These are phyloP conservation scores for Sipha maydis DNA, from an alignment of 2,888 invertebrate genomes.

Conservation along the genomic window DNA sequence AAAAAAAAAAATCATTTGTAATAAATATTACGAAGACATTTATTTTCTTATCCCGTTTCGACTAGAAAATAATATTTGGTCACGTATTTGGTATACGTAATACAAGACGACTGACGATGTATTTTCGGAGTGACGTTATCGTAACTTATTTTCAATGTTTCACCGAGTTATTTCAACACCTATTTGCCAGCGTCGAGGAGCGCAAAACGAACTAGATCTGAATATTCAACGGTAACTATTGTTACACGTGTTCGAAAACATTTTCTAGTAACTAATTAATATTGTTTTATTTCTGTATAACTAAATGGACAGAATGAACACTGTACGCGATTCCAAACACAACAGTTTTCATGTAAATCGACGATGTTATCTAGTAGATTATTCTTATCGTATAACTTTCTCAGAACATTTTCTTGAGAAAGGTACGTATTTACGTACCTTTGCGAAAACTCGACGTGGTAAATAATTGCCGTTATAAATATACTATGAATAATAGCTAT, in stretches of 20 bases:
- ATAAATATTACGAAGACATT: too few species aligned
- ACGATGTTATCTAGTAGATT: not conserved
- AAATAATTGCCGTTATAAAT: too few species aligned
- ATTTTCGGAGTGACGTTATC: not conserved
- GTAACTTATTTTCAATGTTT: not conserved
- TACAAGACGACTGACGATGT: too few species aligned
- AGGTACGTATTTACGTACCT: not conserved
- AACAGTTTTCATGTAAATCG: not conserved
- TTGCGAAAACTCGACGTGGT: too few species aligned
- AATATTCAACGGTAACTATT: not conserved
- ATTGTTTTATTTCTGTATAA: not conserved
- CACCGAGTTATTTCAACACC: not conserved
- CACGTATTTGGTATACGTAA: too few species aligned
- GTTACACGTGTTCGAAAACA: not conserved
- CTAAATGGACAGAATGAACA: not conserved
- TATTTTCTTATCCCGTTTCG: too few species aligned
- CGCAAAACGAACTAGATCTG: not conserved
- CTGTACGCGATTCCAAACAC: not conserved
- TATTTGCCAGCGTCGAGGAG: not conserved
- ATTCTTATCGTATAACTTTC: not conserved
- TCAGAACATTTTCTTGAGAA: not conserved
- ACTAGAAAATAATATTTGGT: too few species aligned
- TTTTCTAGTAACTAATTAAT: not conserved
- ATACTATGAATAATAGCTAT: too few species aligned
- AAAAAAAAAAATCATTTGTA: too few species aligned